Evolutionary conservation across 2,113 vertebrate species (phyloP).

Genomic region (Seriola dumerili): DNA sequence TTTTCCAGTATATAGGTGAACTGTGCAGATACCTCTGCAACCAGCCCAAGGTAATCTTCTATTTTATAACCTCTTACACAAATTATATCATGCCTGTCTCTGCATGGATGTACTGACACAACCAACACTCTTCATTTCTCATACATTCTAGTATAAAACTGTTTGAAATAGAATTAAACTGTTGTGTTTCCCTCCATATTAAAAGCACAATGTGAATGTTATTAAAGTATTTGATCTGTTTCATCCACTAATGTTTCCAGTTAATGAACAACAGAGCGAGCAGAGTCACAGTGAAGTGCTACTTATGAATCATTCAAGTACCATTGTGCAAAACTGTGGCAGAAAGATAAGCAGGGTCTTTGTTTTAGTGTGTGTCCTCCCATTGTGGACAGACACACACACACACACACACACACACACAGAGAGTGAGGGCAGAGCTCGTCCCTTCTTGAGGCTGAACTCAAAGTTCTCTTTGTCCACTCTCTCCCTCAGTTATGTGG

Average conservation of each 20-base stretch:
- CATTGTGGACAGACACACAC: conserved; percentile 46
- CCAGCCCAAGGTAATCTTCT: conserved; percentile 88
- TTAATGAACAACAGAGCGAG: neutral
- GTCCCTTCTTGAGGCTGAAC: conserved; percentile 14
- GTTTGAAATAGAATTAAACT: too few relatives aligned
- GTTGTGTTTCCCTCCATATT: too few relatives aligned
- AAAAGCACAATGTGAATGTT: too few relatives aligned
- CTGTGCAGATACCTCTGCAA: conserved; percentile 95
- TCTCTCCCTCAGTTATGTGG: conserved; percentile 26
- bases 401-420: conserved; percentile 44
- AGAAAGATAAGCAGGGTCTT: conserved; percentile 64
- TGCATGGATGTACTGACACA: neutral
- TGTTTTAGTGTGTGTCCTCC: conserved; percentile 58
- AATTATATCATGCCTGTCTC: neutral
- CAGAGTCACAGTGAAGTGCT: neutral
- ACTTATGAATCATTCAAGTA: conserved; percentile 24
- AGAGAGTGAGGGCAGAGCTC: conserved; percentile 34
- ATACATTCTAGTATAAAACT: too few relatives aligned
- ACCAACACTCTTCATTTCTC: neutral
- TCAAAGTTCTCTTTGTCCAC: conserved; percentile 82
- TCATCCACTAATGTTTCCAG: neutral
- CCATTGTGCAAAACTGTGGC: conserved; percentile 37
- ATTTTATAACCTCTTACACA: neutral
- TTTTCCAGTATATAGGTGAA: conserved; percentile 97
- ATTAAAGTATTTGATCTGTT: too few relatives aligned